A percentile compares a stretch with the other conserved stretches of the same genome.
These are phyloP conservation scores for Schizaphis graminum DNA, from an alignment of 2,888 invertebrate genomes.

Conservation along the genomic window DNA sequence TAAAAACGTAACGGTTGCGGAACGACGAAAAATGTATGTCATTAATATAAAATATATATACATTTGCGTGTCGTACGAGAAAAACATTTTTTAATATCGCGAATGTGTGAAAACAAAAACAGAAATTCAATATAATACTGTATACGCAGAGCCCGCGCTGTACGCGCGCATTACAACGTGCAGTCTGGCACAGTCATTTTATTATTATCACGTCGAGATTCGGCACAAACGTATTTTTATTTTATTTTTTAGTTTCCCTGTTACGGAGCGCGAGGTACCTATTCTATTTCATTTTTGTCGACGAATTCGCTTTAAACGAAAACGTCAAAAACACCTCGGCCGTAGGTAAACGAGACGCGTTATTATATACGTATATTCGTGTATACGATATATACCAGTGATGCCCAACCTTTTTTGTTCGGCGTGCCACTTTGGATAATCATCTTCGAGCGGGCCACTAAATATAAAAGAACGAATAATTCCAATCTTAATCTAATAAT, in stretches of 20 bases:
- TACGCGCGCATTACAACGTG: not conserved
- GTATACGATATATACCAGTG: too few species aligned
- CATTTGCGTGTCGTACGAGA: not conserved
- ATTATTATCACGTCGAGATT: not conserved
- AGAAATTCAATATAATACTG: constrained; percentile 2
- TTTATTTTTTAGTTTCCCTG: not conserved
- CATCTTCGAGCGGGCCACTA: too few species aligned
- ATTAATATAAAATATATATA: not conserved
- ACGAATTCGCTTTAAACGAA: not conserved
- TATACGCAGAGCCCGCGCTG: not conserved
- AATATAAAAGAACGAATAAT: too few species aligned
- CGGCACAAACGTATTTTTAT: not conserved
- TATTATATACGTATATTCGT: too few species aligned
- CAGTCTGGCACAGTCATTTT: not conserved
- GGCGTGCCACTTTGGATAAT: too few species aligned
- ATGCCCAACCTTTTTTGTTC: too few species aligned
- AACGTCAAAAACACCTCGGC: not conserved
- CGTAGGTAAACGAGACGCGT: not conserved
- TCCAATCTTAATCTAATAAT: too few species aligned
- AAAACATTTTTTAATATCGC: constrained; percentile 17
- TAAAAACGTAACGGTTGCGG: constrained; percentile 10
- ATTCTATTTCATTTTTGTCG: not conserved
- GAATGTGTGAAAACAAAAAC: constrained; percentile 9
- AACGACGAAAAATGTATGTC: constrained; percentile 1
- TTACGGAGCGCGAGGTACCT: not conserved